Evolutionary conservation across 2,113 vertebrate genomes (phyloP), one percentile per base, ranked within the genome.

Genomic region (Ageneiosus marmoratus): DNA sequence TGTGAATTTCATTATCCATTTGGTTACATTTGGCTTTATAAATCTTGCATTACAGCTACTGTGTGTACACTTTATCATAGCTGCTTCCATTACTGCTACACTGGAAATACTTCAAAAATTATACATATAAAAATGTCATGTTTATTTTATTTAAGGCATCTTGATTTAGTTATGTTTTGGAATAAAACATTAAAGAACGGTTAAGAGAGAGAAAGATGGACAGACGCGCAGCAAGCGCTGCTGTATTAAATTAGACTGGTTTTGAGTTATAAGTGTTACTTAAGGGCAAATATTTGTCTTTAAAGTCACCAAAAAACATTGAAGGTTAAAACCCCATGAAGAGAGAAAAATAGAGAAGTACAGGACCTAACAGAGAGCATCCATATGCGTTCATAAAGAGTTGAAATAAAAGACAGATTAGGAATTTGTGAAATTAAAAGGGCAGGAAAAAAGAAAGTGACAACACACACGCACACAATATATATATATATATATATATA

Each of bases 241-340:
- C 69, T 84, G 48, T 62, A 65, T 53, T 75, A 44, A 50, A 67
- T 85, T 77, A 76, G 58, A 69, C 78, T 18, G 27, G 62, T 24
- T 67, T 48, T 6, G 56, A 50, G 18, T 74, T 85, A 81, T 56
- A 69, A 86, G 37, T 41, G 37, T 41, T 41, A 41, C 37, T 41
- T 41, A 89, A 90, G 89, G 80, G 80, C 77, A 84, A 85, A 88
- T 73, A 79, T 87, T 81, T 79, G 76, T 53, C 76, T 87, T 86
- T 85, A 89, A 85, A 88, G 84, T 78, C 83, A 79, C 87, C 87
- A 78, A 81, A 88, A 80, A 84, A 84, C 73, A 74, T 32, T 37
- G 34, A 20, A 50, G 70, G 83, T 60, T 67, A 46, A 11, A 46
- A 46, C 11, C 65, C 67, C 41, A 20, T 22, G 46, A 50, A 51